A percentile compares a stretch with the other conserved stretches of the same genome.
Evolutionary conservation across 2,888 invertebrate genomes (phyloP).

Genomic region (Limnephilus rhombicus): DNA sequence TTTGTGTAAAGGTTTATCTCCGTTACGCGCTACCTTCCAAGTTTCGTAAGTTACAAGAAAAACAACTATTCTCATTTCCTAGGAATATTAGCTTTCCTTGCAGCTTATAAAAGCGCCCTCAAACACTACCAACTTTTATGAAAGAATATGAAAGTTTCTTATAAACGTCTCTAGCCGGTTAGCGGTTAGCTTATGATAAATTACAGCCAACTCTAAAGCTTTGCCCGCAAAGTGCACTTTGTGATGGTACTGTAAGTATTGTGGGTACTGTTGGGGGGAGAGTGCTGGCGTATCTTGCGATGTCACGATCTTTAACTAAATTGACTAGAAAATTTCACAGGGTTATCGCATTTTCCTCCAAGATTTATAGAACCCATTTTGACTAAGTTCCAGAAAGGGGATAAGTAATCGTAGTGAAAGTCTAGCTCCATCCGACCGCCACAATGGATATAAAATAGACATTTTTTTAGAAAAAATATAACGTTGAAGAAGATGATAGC

Average conservation of each 20-base stretch:
- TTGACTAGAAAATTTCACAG: neutral
- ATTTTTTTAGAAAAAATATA: too few species aligned
- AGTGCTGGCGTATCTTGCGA: neutral
- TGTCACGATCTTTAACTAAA: neutral
- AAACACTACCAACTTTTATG: neutral
- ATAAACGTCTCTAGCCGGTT: neutral
- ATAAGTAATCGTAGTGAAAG: too few species aligned
- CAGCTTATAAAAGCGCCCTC: neutral
- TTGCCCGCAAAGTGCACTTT: neutral
- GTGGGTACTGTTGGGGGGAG: neutral
- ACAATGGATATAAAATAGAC: too few species aligned
- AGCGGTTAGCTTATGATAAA: constrained; percentile 23
- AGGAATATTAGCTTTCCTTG: neutral
- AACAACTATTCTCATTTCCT: neutral
- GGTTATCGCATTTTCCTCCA: neutral
- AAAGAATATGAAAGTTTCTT: neutral
- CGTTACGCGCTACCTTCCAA: neutral
- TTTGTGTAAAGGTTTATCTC: neutral
- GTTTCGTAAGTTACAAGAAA: neutral
- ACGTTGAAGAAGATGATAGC: too few species aligned
- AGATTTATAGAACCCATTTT: neutral
- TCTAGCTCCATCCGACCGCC: too few species aligned
- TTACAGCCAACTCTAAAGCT: neutral
- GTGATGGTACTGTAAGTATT: neutral
- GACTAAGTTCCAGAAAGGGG: neutral